phyloP scores from a whole-genome alignment of 2,888 invertebrate species.

The Campaea margaritaria region DNA sequence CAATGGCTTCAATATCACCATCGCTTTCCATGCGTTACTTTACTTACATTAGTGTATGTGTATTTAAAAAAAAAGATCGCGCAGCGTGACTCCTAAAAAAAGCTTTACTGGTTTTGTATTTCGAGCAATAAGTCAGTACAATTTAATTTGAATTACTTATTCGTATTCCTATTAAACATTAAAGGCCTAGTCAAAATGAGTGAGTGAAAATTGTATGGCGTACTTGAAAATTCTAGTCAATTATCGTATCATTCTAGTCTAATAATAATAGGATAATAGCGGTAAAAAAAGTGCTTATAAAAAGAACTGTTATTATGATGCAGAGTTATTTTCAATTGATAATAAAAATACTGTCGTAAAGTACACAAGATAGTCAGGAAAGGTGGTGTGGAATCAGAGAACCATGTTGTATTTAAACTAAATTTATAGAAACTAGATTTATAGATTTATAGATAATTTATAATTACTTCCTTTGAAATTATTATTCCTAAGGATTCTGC shows the following conservation, averaged over 20 bases:
- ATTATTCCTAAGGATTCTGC: slow-evolving; percentile 12
- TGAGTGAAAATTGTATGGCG: slow-evolving; percentile 44
- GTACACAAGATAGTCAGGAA: too few species aligned
- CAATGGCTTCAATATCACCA: too few species aligned
- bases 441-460: neutral
- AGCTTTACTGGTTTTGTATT: too few species aligned
- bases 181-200: slow-evolving; percentile 67
- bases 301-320: too few species aligned
- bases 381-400: neutral
- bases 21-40: too few species aligned
- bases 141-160: neutral
- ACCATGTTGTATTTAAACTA: neutral
- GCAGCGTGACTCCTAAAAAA: too few species aligned
- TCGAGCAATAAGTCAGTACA: neutral
- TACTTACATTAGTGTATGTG: too few species aligned
- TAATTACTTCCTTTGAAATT: neutral
- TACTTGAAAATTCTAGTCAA: slow-evolving; percentile 75
- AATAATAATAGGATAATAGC: slow-evolving; percentile 15
- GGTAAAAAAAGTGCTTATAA: neutral
- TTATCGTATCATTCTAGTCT: slow-evolving; percentile 64
- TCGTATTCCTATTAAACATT: slow-evolving; percentile 8
- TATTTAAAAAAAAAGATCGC: too few species aligned
- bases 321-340: too few species aligned
- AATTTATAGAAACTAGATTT: too few species aligned
- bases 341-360: neutral